Evolutionary conservation across 2,113 vertebrate species (phyloP), one percentile per base, ranked within the genome.

Genomic region (Ptyas mucosa): DNA sequence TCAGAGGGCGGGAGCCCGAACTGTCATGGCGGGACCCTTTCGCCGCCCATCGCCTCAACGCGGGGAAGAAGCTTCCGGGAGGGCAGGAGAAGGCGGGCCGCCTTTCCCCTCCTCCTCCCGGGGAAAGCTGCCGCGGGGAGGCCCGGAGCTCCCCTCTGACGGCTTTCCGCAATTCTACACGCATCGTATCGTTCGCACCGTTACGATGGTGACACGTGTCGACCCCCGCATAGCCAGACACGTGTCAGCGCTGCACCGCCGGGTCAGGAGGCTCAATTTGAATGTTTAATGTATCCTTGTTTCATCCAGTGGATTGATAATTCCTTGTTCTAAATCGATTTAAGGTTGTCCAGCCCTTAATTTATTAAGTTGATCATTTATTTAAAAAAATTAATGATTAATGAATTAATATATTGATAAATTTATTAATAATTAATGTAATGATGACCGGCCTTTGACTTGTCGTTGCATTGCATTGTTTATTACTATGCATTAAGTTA

Each of bases 51-150:
- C 87, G 39, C 49, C 9, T 5, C 24, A 11, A 15, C 6, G n/a
- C 3, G n/a, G 8, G 24, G 34, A 10, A 29, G 24, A 23, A 5
- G 0, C 7, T 11, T 18, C 23, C 5, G 52, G 34, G 21, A 20
- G 15, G 0, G 2, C 0, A 2, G 0, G 4, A 0, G 55, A 39
- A 21, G n/a, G 15, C 18, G 15, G n/a, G 69, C 69, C 18, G 69
- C 69, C 14, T 81, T 81, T 81, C 69, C 34, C 34, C 18, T 39
- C 69, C 69, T 39, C 69, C 69, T 81, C 69, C 34, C 18, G 69
- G 64, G n/a, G 34, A 39, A 26, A 39, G 18, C n/a, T 20, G 34
- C 34, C 7, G 34, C 69, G 69, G 34, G 69, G 7, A 81, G 34
- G 6, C 15, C 15, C 69, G 69, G 69, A 39, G 69, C 34, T 39